Base-by-base conservation (phyloP, 2,113 vertebrate genomes). In the Seriola dumerili region DNA sequence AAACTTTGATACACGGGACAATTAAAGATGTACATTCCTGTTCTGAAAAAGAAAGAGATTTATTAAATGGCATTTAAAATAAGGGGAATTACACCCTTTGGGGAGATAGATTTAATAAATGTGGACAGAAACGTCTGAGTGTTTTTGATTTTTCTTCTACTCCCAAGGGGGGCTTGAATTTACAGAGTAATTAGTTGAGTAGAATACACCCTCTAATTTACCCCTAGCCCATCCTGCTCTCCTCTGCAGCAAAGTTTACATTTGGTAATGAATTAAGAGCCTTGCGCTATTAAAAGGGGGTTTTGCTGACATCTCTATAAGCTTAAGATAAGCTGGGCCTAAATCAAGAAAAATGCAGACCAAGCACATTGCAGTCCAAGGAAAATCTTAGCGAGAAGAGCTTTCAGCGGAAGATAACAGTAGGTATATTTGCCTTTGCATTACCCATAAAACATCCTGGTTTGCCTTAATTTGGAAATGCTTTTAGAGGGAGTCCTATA, bases 191-290 rank as follows among this genome's bases (percentile, higher is more conserved):
- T 94, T 94, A 94, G 91, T 91, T 87, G 90, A 92, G 93, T 93
- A 91, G 89, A 93, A 86, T 87, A 77, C 78, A 84, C 63, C 72
- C 82, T 87, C 78, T 81, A 88, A 93, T 93, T 88, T 84, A 76
- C 70, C 87, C 70, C 25, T 66, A 76, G 80, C 79, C 88, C 84
- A 77, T 88, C 86, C 80, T 57, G 80, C 82, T 77, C 79, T 88
- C 55, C 75, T 92, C 88, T 86, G 80, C 91, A 80, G 92, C 77
- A 85, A 91, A 90, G 81, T 94, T 93, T 91, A 91, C 88, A 93
- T 93, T 93, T 86, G 80, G 91, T 93, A 93, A 94, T 94, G 93
- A 94, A 93, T 93, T 90, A 91, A 91, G 88, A 93, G 90, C 84
- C 84, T 34, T 81, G 81, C 44, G 44, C 89, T 93, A 90, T 92